phyloP scores from a whole-genome alignment of 2,113 vertebrate genomes.

The Rhagologus leucostigma region DNA sequence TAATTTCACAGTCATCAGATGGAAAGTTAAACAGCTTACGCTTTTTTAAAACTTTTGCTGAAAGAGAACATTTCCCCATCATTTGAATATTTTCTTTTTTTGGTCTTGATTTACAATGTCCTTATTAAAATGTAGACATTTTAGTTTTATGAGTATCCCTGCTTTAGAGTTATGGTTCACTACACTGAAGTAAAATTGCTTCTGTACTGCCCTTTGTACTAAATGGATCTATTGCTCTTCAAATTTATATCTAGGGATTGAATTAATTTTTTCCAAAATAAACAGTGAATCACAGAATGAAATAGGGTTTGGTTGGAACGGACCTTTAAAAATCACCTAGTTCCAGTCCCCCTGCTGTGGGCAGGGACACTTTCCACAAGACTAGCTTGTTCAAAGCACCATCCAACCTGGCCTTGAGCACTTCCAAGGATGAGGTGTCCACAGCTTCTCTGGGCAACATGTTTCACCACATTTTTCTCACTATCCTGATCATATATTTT shows the following conservation, averaged over 20 bases:
- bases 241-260: not conserved
- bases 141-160: not conserved
- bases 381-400: not conserved
- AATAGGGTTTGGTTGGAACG: not conserved
- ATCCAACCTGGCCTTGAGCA: not conserved
- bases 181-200: not conserved
- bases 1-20: not conserved
- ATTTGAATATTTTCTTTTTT: not conserved
- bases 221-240: not conserved
- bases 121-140: not conserved
- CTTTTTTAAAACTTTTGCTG: not conserved
- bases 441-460: not conserved
- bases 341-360: accelerated
- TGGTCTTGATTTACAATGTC: not conserved
- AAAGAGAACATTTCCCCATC: not conserved
- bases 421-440: not conserved
- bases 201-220: not conserved
- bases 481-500: not conserved
- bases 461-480: not conserved
- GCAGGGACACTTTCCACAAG: not conserved
- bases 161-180: not conserved
- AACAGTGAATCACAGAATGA: not conserved
- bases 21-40: not conserved
- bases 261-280: not conserved
- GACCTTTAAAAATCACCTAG: not conserved